phyloP scores from a whole-genome alignment of 2,113 vertebrate genomes.

The Herpetotheres cachinnans region DNA sequence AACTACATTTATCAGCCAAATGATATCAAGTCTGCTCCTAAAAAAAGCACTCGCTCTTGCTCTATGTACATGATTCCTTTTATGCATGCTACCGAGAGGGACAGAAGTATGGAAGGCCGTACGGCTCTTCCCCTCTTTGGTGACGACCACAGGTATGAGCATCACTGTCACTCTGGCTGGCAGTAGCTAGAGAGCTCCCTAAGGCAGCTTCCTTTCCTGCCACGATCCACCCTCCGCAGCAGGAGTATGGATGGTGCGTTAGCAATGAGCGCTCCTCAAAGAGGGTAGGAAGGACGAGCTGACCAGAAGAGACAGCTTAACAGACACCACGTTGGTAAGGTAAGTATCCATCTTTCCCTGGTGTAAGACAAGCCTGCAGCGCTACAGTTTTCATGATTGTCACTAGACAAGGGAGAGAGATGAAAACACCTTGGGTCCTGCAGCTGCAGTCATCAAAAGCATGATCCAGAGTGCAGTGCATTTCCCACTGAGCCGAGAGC shows the following conservation, averaged over 20 bases:
- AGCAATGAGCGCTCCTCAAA: neutral
- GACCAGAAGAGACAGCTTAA: neutral
- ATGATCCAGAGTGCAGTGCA: neutral
- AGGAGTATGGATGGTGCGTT: neutral
- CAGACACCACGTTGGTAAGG: neutral
- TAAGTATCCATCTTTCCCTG: neutral
- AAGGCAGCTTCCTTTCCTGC: neutral
- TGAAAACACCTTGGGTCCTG: neutral
- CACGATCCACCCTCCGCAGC: fast-evolving
- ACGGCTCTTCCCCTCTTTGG: neutral
- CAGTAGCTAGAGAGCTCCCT: neutral
- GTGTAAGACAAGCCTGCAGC: neutral
- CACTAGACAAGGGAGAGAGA: neutral
- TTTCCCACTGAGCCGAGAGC: neutral
- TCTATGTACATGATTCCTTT: neutral
- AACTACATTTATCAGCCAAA: neutral
- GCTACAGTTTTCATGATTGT: neutral
- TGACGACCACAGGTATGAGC: neutral
- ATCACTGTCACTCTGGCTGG: neutral
- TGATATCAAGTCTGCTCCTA: neutral
- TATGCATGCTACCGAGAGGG: neutral
- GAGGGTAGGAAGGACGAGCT: neutral
- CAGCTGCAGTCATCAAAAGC: neutral
- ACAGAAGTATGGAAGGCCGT: neutral
- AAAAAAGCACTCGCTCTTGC: neutral